Conservation (phyloP, 2,113 vertebrate genomes). For the Cottus gobio region DNA sequence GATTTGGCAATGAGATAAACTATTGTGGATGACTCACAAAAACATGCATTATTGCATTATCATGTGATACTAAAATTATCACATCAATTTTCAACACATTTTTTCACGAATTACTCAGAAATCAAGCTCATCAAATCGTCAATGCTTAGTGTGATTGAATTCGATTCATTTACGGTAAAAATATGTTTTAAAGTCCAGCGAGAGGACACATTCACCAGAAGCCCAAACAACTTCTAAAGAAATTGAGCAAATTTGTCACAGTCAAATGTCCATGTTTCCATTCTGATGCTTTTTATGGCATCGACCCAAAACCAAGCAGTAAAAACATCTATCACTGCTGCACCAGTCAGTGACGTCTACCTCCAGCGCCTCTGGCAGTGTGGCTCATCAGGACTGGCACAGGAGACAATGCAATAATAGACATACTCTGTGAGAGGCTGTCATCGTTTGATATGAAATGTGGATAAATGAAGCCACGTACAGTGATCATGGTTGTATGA, state of each 20-base stretch:
- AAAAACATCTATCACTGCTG: slow-evolving; percentile 19
- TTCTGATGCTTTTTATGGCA: slow-evolving; percentile 13
- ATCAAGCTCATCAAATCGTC: not conserved
- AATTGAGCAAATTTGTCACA: slow-evolving; percentile 15
- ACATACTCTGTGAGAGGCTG: slow-evolving; percentile 3
- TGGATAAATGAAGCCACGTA: slow-evolving; percentile 30
- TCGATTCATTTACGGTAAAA: not conserved
- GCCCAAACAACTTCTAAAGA: slow-evolving; percentile 9
- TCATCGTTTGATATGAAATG: slow-evolving; percentile 34
- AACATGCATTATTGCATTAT: slow-evolving; percentile 72
- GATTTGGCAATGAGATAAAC: slow-evolving; percentile 26
- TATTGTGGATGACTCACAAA: slow-evolving; percentile 18
- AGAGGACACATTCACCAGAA: not conserved
- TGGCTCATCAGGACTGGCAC: slow-evolving; percentile 25
- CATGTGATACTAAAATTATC: slow-evolving; percentile 5
- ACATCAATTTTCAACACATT: not conserved
- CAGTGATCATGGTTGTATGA: slow-evolving; percentile 14
- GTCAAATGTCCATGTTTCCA: slow-evolving; percentile 1
- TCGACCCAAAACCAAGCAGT: slow-evolving; percentile 15
- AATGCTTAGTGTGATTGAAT: not conserved
- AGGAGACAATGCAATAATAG: slow-evolving; percentile 69
- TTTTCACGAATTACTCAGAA: slow-evolving; percentile 8
- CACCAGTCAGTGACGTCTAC: slow-evolving; percentile 6
- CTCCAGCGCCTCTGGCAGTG: slow-evolving; percentile 1
- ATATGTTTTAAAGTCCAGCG: not conserved